Base-by-base conservation (phyloP, 2,888 invertebrate genomes). In the Thymelicus lineola region DNA sequence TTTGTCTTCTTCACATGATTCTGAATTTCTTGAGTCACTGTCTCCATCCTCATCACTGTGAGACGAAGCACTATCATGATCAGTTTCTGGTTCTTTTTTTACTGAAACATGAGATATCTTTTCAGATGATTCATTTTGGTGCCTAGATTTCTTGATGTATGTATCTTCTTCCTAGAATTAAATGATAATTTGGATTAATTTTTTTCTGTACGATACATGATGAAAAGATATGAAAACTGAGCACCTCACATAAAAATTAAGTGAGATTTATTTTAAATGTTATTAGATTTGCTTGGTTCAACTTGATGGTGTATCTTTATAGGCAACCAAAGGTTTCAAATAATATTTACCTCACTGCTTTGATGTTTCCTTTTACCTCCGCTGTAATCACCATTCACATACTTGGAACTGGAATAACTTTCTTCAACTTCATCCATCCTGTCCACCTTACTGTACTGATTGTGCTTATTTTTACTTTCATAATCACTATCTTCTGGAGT, bases 331-430 rank as follows among this genome's bases (percentile, higher is more conserved):
- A 53, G 12, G 1, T 17, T 17, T n/a, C 20, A 46, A 66, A 35
- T 45, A 72, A 72, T 42, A 81, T 84, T 78, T 68, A 93, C 93
- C 89, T 92, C 93, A 83, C 90, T 91, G 74, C 89, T 91, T 38
- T 88, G 84, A 77, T 88, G 82, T 81, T 86, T 88, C 74, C 90
- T 83, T 77, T 91, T 92, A 71, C 73, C 79, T 28, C 86, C 82
- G 75, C 86, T 87, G 73, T 86, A 77, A 73, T 86, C 81, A 14
- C 92, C 92, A 83, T 92, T 93, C 28, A 81, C 75, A 73, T 86
- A 83, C 66, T 76, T 77, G 55, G 83, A 75, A 55, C 80, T 76
- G 53, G 82, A 75, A 59, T 81, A 67, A 50, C 66, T 74, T 77
- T 77, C 79, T 74, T 74, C 80, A 67, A 61, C 75, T 72, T 76